Evolutionary conservation across 2,797 vertebrate species (phyloP).

Genomic region (Sparidentex hasta): DNA sequence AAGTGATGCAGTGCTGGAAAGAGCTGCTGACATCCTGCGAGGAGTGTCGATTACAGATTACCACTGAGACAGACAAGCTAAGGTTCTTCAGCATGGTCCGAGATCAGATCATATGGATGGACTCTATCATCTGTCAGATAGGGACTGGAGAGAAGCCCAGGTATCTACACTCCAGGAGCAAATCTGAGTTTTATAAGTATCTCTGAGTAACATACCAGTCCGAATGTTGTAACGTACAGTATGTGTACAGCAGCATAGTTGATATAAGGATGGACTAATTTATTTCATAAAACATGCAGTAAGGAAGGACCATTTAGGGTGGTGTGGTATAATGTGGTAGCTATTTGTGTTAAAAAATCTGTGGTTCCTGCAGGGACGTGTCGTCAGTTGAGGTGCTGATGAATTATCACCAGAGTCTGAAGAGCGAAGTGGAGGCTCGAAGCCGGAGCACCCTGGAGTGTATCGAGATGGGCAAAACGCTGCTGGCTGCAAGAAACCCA

Average conservation of each 20-base stretch:
- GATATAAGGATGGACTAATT: background rate
- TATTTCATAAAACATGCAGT: background rate
- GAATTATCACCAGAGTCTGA: constrained; percentile 96
- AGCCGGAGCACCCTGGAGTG: constrained; percentile 88
- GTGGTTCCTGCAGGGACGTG: constrained; percentile 88
- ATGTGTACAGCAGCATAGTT: background rate
- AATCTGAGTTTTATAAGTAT: too few relatives aligned
- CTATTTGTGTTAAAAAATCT: background rate
- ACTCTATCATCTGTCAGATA: constrained; percentile 92
- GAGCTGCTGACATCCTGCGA: constrained; percentile 93
- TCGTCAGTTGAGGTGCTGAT: constrained; percentile 96
- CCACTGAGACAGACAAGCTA: constrained; percentile 92
- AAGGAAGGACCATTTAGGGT: background rate
- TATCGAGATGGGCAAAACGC: constrained; percentile 92
- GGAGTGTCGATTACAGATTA: constrained; percentile 93
- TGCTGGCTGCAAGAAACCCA: constrained; percentile 90
- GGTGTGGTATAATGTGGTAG: background rate
- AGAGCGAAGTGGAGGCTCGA: constrained; percentile 92
- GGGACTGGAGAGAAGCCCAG: constrained; percentile 93
- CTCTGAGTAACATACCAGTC: background rate
- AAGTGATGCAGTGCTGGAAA: constrained; percentile 93
- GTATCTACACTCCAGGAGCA: constrained; percentile 72
- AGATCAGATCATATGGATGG: constrained; percentile 96
- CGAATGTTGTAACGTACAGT: background rate
- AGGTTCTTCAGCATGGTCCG: constrained; percentile 90